Evolutionary conservation across 2,797 vertebrate species (phyloP).

Genomic region (Oryzias dopingdopingensis): DNA sequence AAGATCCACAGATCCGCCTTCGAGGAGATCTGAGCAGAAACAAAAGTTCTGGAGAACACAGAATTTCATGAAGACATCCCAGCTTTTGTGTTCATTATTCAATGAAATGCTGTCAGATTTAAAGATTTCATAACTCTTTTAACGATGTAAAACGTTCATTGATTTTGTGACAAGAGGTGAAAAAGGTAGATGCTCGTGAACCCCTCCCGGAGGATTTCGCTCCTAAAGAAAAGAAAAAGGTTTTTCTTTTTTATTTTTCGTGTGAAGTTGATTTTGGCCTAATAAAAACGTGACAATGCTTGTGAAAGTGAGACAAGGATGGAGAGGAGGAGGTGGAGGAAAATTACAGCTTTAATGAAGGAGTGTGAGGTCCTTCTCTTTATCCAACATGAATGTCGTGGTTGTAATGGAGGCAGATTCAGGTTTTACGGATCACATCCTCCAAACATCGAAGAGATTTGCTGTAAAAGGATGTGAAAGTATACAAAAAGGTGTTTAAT

Average conservation of each 20-base stretch:
- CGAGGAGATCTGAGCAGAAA: constrained; percentile 10
- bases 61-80: constrained; percentile 10
- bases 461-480: constrained; percentile 50
- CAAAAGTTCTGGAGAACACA: constrained; percentile 27
- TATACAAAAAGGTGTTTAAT: constrained; percentile 53
- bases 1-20: constrained; percentile 36
- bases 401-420: constrained; percentile 35
- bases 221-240: constrained; percentile 2
- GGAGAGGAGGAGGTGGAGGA: constrained; percentile 10
- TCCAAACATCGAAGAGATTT: constrained; percentile 42
- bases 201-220: not conserved
- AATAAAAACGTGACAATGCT: constrained; percentile 1
- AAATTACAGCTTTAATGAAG: constrained; percentile 34
- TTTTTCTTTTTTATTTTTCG: not conserved
- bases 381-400: constrained; percentile 45
- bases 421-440: constrained; percentile 24
- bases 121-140: not conserved
- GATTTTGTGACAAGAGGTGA: not conserved
- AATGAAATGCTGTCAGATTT: not conserved
- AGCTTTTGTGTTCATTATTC: constrained; percentile 1
- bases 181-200: no score
- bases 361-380: constrained; percentile 54
- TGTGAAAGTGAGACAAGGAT: constrained; percentile 12
- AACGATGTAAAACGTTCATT: constrained; percentile 1
- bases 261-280: no score